Evolutionary conservation across 2,888 invertebrate species (phyloP).

Genomic region (Drepana falcataria): DNA sequence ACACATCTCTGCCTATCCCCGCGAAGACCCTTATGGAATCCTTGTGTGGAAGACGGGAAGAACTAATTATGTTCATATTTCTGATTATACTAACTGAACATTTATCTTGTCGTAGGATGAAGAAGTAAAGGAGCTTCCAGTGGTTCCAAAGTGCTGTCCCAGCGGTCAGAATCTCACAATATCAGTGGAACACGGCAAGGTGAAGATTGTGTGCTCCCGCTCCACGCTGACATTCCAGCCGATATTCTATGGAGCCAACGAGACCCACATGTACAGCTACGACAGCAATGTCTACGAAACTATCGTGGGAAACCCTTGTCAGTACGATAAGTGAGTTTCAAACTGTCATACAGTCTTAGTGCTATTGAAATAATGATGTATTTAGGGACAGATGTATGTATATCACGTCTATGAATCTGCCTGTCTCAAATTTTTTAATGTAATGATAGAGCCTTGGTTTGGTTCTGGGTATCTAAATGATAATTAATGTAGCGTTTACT

Average conservation of each 20-base stretch:
- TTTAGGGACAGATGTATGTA: too few relatives aligned
- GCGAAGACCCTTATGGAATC: too few relatives aligned
- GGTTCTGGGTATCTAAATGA: too few relatives aligned
- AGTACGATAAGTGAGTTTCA: conserved; percentile 66
- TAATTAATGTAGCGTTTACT: too few relatives aligned
- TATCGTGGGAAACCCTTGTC: conserved; percentile 77
- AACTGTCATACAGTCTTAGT: not conserved
- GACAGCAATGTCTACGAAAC: conserved; percentile 72
- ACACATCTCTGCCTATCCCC: too few relatives aligned
- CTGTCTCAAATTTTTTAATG: too few relatives aligned
- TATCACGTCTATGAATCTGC: too few relatives aligned
- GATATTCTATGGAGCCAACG: conserved; percentile 71
- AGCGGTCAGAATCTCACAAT: conserved; percentile 67
- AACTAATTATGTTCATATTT: too few relatives aligned
- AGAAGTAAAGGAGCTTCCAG: conserved; percentile 57
- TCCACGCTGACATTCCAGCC: conserved; percentile 70
- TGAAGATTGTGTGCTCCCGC: conserved; percentile 49
- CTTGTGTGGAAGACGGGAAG: too few relatives aligned
- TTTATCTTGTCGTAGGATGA: conserved; percentile 39
- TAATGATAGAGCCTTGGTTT: too few relatives aligned
- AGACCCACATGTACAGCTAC: conserved; percentile 65
- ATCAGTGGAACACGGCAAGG: conserved; percentile 40
- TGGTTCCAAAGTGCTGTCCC: conserved; percentile 75
- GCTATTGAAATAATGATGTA: not conserved
- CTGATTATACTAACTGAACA: too few relatives aligned